Conservation (phyloP, 1,140 invertebrate species). For the Zaprionus africanus region DNA sequence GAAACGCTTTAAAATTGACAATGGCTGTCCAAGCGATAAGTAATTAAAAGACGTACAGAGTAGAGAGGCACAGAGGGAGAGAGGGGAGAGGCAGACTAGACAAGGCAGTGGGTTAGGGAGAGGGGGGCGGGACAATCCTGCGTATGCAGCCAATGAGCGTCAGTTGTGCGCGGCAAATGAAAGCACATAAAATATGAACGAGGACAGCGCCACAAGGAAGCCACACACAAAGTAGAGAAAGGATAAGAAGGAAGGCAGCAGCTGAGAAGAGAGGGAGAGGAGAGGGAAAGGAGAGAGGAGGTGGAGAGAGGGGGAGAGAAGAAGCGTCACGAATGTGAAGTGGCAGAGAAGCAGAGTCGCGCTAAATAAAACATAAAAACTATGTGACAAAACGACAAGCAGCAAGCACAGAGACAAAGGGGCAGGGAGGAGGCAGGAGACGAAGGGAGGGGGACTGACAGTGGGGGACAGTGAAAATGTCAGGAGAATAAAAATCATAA, state of each 20-base stretch:
- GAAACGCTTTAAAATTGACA: conserved; percentile 72
- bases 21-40: conserved; percentile 59
- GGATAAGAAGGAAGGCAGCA: neutral
- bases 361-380: conserved; percentile 79
- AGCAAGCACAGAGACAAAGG: conserved; percentile 16
- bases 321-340: conserved; percentile 36
- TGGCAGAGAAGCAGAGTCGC: conserved; percentile 36
- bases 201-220: conserved; percentile 11
- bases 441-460: too few relatives aligned
- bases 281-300: too few relatives aligned
- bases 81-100: neutral
- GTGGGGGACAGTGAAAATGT: conserved; percentile 56
- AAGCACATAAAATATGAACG: conserved; percentile 50
- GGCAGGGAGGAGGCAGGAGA: too few relatives aligned
- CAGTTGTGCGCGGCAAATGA: conserved; percentile 37
- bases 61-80: neutral
- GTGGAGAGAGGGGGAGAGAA: conserved; percentile 13
- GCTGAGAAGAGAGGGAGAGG: neutral
- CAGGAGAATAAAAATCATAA: conserved; percentile 79
- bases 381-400: conserved; percentile 75
- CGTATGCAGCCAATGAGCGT: conserved; percentile 37
- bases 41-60: conserved; percentile 60
- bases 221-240: conserved; percentile 23
- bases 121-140: neutral
- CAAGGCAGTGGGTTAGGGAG: too few relatives aligned